These are phyloP conservation scores for Drosophila kurseongensis DNA, from an alignment of 1,140 invertebrate species.

Conservation along the genomic window DNA sequence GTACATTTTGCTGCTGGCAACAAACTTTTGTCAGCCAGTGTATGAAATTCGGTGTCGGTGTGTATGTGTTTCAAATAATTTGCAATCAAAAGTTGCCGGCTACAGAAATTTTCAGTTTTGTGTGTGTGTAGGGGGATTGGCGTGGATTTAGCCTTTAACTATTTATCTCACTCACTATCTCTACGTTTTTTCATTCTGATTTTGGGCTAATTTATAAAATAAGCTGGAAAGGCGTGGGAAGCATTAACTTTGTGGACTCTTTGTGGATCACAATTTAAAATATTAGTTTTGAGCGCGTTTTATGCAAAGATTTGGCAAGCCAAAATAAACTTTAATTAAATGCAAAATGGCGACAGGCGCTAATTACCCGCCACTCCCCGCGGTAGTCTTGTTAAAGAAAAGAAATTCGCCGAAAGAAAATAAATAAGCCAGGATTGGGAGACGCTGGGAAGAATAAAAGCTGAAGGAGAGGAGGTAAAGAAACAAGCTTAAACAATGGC, in stretches of 20 bases:
- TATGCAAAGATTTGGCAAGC: conserved; percentile 50
- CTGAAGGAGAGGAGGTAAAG: conserved; percentile 21
- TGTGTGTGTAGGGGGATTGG: conserved; percentile 17
- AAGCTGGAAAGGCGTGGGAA: conserved; percentile 41
- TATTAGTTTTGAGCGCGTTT: conserved; percentile 65
- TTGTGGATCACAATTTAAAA: conserved; percentile 63
- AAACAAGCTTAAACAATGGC: conserved; percentile 59
- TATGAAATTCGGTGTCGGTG: conserved; percentile 20
- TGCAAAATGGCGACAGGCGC: conserved; percentile 63
- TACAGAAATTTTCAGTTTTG: conserved; percentile 41
- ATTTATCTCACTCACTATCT: conserved; percentile 29
- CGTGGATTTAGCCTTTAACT: conserved; percentile 47
- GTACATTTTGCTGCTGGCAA: conserved; percentile 53
- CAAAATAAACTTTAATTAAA: conserved; percentile 66
- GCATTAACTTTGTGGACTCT: conserved; percentile 8
- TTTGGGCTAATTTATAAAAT: conserved; percentile 70
- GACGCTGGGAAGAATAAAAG: background rate
- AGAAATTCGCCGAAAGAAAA: conserved; percentile 23
- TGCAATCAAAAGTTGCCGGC: conserved; percentile 76
- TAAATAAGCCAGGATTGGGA: conserved; percentile 4
- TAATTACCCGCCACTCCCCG: conserved; percentile 54
- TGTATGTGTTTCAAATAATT: conserved; percentile 70
- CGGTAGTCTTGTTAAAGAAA: conserved; percentile 30
- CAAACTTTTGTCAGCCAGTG: conserved; percentile 63
- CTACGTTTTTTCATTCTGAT: conserved; percentile 15